Conservation (phyloP, 2,888 invertebrate genomes). For the Parasteatoda lunata region DNA sequence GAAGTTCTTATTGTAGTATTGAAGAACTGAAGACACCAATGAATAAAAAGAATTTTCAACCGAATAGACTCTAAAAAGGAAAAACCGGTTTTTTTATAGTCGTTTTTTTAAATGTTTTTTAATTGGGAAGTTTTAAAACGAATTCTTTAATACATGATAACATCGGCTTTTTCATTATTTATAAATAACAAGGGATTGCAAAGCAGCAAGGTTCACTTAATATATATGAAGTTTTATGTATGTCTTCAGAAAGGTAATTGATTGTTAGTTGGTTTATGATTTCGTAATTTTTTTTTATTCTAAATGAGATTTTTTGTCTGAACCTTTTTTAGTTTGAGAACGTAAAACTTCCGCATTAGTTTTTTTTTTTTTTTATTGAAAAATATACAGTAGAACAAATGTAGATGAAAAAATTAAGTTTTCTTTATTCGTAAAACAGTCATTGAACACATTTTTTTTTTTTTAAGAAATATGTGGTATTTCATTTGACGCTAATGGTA, state of each 20-base stretch:
- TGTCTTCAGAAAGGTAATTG: neutral
- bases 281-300: neutral
- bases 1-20: constrained; percentile 7
- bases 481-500: no score
- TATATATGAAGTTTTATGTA: constrained; percentile 1
- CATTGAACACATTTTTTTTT: no score
- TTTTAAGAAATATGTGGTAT: no score
- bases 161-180: neutral
- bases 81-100: constrained; percentile 36
- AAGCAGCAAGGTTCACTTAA: neutral
- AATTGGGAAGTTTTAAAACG: constrained; percentile 51
- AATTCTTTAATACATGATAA: neutral
- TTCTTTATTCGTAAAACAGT: no score
- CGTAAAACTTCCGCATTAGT: neutral
- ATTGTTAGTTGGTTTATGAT: neutral
- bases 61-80: constrained; percentile 54
- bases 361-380: neutral
- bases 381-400: no score
- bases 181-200: neutral
- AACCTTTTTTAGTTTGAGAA: neutral
- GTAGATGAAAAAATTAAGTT: no score
- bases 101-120: constrained; percentile 49
- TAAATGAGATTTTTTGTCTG: neutral
- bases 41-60: constrained; percentile 57
- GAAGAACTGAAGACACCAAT: neutral